phyloP scores from a whole-genome alignment of 2,888 invertebrate genomes.

The Laspeyria flexula region DNA sequence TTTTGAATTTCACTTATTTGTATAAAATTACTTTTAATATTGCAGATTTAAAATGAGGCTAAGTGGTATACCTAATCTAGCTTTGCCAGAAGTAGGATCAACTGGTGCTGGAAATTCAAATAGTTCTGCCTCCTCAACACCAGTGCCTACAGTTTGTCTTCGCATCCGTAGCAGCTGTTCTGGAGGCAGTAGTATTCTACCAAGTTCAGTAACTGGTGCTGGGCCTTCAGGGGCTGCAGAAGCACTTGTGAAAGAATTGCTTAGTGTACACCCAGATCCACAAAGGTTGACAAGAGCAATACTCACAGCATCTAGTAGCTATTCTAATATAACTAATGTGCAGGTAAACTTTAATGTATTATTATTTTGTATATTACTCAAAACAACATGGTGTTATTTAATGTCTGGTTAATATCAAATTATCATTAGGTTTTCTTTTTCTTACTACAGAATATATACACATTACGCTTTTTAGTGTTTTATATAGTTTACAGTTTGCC shows the following conservation, averaged over 20 bases:
- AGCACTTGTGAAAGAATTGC: slow-evolving; percentile 74
- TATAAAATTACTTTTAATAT: too few relatives aligned
- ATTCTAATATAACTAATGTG: slow-evolving; percentile 74
- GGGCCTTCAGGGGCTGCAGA: slow-evolving; percentile 75
- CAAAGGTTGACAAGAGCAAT: slow-evolving; percentile 83
- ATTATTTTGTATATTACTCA: neutral
- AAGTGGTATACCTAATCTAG: slow-evolving; percentile 77
- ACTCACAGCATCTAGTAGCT: slow-evolving; percentile 83
- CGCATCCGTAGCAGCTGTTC: slow-evolving; percentile 70
- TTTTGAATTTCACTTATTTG: too few relatives aligned
- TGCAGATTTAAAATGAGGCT: slow-evolving; percentile 84
- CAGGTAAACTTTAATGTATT: slow-evolving; percentile 59
- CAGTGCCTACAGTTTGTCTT: slow-evolving; percentile 62
- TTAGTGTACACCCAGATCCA: slow-evolving; percentile 79
- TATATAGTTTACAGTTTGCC: too few relatives aligned
- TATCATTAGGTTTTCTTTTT: too few relatives aligned
- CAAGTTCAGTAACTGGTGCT: slow-evolving; percentile 63
- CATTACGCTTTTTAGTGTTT: too few relatives aligned
- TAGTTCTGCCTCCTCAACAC: slow-evolving; percentile 56
- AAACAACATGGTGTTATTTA: too few relatives aligned
- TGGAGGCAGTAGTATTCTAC: slow-evolving; percentile 70
- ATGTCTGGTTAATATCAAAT: too few relatives aligned
- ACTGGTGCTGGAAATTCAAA: slow-evolving; percentile 71
- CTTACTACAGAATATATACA: too few relatives aligned
- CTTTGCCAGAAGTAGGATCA: slow-evolving; percentile 79